These are phyloP conservation scores for Silurus aristotelis DNA, from an alignment of 2,797 vertebrate genomes.

Conservation along the genomic window DNA sequence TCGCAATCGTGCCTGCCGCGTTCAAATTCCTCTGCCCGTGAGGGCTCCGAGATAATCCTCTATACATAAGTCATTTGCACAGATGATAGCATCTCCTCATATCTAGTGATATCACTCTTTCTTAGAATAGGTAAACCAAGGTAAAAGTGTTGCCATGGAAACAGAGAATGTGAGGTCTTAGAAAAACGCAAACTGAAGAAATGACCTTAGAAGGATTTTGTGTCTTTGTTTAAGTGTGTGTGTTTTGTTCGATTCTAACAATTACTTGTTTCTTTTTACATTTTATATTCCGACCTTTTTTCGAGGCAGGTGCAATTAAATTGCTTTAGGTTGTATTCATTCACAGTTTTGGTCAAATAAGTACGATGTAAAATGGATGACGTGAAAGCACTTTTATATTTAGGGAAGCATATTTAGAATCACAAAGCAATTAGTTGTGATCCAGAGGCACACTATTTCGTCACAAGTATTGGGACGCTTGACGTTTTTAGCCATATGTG, in stretches of 20 bases:
- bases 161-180: not conserved
- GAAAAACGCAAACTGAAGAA: not conserved
- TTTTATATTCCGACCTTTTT: not conserved
- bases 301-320: not conserved
- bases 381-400: not conserved
- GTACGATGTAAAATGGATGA: not conserved
- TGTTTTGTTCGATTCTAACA: not conserved
- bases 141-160: constrained; percentile 39
- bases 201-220: not conserved
- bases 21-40: not conserved
- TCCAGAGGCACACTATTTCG: too few species aligned
- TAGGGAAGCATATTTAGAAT: not conserved
- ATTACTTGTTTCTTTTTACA: not conserved
- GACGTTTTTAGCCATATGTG: too few species aligned
- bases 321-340: not conserved
- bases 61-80: not conserved
- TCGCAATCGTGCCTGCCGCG: not conserved
- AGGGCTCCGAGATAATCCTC: not conserved
- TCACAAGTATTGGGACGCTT: too few species aligned
- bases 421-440: too few species aligned
- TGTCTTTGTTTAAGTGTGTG: not conserved
- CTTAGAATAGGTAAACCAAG: constrained; percentile 21
- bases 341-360: not conserved
- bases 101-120: constrained; percentile 18
- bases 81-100: constrained; percentile 1